A percentile compares a stretch with the other conserved stretches of the same genome.
phyloP scores from a whole-genome alignment of 2,888 invertebrate species.

The Fragum whitleyi region DNA sequence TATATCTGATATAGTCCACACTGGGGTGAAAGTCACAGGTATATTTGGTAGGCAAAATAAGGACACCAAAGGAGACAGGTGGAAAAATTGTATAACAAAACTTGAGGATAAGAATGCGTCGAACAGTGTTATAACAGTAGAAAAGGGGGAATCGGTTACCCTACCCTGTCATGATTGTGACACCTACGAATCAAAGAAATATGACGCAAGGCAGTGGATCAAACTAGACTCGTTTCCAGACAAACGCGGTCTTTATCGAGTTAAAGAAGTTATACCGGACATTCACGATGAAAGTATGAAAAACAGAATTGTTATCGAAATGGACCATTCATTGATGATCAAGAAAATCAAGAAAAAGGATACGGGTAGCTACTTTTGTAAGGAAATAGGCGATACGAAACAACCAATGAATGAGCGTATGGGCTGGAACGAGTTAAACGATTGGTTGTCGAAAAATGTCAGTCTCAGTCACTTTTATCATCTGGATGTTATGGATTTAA shows the following conservation, averaged over 20 bases:
- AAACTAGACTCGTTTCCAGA: slow-evolving; percentile 48
- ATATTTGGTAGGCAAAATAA: slow-evolving; percentile 30
- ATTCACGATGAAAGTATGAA: slow-evolving; percentile 64
- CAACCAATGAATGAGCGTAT: slow-evolving; percentile 30
- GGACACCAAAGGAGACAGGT: background rate
- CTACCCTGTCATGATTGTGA: slow-evolving; percentile 63
- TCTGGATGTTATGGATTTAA: slow-evolving; percentile 56
- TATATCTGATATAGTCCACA: background rate
- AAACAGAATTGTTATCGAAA: slow-evolving; percentile 61
- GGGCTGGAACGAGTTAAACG: slow-evolving; percentile 43
- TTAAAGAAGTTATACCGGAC: slow-evolving; percentile 64
- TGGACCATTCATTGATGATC: slow-evolving; percentile 66
- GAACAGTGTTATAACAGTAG: slow-evolving; percentile 47
- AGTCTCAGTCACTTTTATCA: slow-evolving; percentile 47
- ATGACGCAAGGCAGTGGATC: slow-evolving; percentile 56
- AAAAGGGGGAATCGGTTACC: slow-evolving; percentile 47
- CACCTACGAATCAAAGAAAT: slow-evolving; percentile 7
- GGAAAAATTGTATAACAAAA: slow-evolving; percentile 19
- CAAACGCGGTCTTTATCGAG: slow-evolving; percentile 30
- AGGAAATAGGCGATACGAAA: slow-evolving; percentile 16
- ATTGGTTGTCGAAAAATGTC: slow-evolving; percentile 41
- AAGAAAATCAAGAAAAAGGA: slow-evolving; percentile 46
- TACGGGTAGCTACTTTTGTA: slow-evolving; percentile 58
- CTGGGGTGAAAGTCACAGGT: slow-evolving; percentile 47
- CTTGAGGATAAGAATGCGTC: background rate